Conservation (phyloP, 2,797 vertebrate species). For the Sebastes trivittatus region DNA sequence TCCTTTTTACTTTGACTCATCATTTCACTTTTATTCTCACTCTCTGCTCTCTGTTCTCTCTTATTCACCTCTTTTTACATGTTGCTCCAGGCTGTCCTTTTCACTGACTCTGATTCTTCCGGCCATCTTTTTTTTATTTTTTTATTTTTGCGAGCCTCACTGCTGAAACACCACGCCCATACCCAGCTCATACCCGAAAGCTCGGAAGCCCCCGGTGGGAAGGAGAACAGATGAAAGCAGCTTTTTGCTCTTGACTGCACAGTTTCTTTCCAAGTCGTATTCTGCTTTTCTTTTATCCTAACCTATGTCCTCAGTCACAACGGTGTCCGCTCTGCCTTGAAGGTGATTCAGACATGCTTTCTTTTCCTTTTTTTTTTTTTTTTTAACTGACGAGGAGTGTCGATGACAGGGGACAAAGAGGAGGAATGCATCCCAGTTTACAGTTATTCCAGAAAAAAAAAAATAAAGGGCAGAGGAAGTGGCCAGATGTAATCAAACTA, state of each 20-base stretch:
- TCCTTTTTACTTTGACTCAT: slow-evolving; percentile 14
- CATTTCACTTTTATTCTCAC: slow-evolving; percentile 1
- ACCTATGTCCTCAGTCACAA: slow-evolving; percentile 5
- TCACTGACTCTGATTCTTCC: slow-evolving; percentile 7
- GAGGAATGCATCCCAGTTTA: slow-evolving; percentile 62
- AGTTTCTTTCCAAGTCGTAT: slow-evolving; percentile 4
- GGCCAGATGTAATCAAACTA: slow-evolving; percentile 82
- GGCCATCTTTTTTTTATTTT: slow-evolving; percentile 2
- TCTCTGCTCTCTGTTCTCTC: neutral
- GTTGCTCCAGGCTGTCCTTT: slow-evolving; percentile 26
- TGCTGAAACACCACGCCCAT: slow-evolving; percentile 17
- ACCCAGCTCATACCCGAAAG: slow-evolving; percentile 2
- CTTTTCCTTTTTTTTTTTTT: neutral
- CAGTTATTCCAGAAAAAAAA: slow-evolving; percentile 53
- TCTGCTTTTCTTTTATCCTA: slow-evolving; percentile 22
- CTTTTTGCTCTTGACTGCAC: slow-evolving; percentile 21
- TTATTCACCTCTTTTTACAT: neutral
- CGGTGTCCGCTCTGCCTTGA: slow-evolving; percentile 7
- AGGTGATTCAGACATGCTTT: slow-evolving; percentile 29
- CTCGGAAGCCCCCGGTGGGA: slow-evolving; percentile 19
- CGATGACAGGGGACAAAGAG: slow-evolving; percentile 48
- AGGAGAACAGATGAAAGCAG: slow-evolving; percentile 38
- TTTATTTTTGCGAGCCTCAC: slow-evolving; percentile 15
- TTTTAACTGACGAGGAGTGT: slow-evolving; percentile 2
- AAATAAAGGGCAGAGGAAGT: slow-evolving; percentile 61